These are phyloP conservation scores for Pelobates fuscus DNA, from an alignment of 2,113 vertebrate genomes.

Conservation along the genomic window DNA sequence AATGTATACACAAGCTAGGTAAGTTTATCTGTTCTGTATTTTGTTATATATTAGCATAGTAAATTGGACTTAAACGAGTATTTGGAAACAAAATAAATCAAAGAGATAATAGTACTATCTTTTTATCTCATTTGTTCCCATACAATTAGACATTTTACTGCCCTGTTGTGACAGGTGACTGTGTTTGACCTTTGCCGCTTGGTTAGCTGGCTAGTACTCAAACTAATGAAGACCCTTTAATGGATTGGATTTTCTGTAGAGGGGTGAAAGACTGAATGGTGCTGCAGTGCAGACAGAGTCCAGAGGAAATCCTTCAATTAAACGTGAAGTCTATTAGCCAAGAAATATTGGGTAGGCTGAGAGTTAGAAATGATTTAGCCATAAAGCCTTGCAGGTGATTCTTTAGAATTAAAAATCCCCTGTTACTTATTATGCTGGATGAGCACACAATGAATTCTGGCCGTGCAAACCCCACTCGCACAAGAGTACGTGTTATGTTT, in stretches of 20 bases:
- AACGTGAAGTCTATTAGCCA: constrained; percentile 75
- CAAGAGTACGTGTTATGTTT: background rate
- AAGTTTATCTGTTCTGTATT: background rate
- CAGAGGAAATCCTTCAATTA: constrained; percentile 76
- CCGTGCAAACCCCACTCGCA: background rate
- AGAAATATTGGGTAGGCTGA: constrained; percentile 75
- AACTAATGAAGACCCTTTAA: constrained; percentile 77
- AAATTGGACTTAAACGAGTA: constrained; percentile 74
- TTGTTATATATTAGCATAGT: constrained; percentile 62
- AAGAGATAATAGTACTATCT: constrained; percentile 73
- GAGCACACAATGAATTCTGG: constrained; percentile 21
- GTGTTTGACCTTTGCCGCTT: constrained; percentile 78
- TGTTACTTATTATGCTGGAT: constrained; percentile 40
- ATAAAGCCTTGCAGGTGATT: constrained; percentile 63
- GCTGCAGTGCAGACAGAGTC: constrained; percentile 71
- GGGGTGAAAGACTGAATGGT: constrained; percentile 72
- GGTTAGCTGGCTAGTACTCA: constrained; percentile 74
- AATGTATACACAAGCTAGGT: background rate
- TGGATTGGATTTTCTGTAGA: constrained; percentile 73
- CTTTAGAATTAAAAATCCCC: constrained; percentile 51
- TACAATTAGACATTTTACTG: constrained; percentile 78
- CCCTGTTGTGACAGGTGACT: constrained; percentile 77
- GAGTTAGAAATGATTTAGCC: constrained; percentile 72
- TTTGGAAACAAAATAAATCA: constrained; percentile 76
- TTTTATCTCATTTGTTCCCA: constrained; percentile 76